phyloP scores from a whole-genome alignment of 2,113 vertebrate species.

The Clupea harengus region DNA sequence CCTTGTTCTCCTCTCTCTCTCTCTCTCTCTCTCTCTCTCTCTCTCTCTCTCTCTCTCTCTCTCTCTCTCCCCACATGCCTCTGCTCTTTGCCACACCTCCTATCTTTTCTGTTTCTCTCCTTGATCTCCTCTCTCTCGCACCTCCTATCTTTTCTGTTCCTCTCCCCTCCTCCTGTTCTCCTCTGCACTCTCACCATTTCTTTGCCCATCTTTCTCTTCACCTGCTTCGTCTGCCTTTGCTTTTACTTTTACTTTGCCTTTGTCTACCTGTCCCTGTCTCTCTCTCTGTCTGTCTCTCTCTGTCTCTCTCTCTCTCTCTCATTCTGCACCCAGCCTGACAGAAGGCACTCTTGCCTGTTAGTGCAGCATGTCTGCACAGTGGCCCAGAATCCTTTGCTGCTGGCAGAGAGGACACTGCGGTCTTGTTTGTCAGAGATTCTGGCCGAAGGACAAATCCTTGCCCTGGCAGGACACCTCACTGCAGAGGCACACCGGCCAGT shows the following conservation, averaged over 20 bases:
- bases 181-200: background rate
- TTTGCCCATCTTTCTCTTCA: background rate
- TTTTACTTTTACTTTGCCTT: constrained; percentile 3
- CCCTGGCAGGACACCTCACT: constrained; percentile 31
- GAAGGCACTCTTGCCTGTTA: constrained; percentile 45
- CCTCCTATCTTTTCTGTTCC: no score
- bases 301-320: constrained; percentile 17
- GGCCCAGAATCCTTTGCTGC: constrained; percentile 48
- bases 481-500: constrained; percentile 13
- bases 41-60: background rate
- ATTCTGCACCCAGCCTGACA: constrained; percentile 33
- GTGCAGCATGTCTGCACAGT: constrained; percentile 34
- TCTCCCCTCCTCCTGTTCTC: background rate
- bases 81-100: no score
- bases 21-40: background rate
- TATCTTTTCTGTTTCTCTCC: no score
- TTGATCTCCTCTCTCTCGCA: background rate
- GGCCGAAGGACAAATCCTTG: constrained; percentile 20
- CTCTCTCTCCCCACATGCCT: no score
- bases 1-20: background rate
- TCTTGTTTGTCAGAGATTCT: constrained; percentile 46
- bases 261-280: background rate
- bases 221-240: background rate
- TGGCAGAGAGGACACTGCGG: constrained; percentile 49
- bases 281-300: constrained; percentile 28